A percentile compares a stretch with the other conserved stretches of the same genome.
phyloP scores from a whole-genome alignment of 2,113 vertebrate genomes.

The Phycodurus eques region DNA sequence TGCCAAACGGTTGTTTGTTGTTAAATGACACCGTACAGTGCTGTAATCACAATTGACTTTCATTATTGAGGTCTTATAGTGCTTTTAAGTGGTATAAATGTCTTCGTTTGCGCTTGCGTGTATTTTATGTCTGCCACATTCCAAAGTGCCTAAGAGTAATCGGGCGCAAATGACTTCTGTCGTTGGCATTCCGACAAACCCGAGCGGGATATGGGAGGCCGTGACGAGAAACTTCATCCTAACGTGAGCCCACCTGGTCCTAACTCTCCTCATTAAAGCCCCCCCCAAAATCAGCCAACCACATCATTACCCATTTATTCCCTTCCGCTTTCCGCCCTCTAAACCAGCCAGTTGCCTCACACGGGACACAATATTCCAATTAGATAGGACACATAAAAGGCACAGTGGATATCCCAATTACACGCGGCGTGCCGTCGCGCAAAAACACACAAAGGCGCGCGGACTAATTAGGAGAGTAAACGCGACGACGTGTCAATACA shows the following conservation, averaged over 20 bases:
- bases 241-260: conserved; percentile 14
- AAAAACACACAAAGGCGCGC: conserved; percentile 28
- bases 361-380: conserved; percentile 66
- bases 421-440: conserved; percentile 36
- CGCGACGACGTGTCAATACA: not conserved
- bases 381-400: conserved; percentile 51
- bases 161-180: not conserved
- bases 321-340: conserved; percentile 47
- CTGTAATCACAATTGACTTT: no score
- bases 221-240: conserved; percentile 12
- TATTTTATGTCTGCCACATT: not conserved
- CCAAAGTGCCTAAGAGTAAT: not conserved
- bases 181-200: not conserved
- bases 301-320: conserved; percentile 69
- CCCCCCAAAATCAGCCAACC: conserved; percentile 50
- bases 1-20: no score
- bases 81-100: conserved; percentile 1
- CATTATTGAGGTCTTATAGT: no score
- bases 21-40: no score
- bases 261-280: conserved; percentile 61
- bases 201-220: not conserved
- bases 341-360: conserved; percentile 61
- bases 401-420: conserved; percentile 56
- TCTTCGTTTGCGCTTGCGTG: no score
- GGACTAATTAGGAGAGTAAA: conserved; percentile 54